These are phyloP conservation scores for Rhinella marina DNA, from an alignment of 2,797 vertebrate genomes.

Conservation along the genomic window DNA sequence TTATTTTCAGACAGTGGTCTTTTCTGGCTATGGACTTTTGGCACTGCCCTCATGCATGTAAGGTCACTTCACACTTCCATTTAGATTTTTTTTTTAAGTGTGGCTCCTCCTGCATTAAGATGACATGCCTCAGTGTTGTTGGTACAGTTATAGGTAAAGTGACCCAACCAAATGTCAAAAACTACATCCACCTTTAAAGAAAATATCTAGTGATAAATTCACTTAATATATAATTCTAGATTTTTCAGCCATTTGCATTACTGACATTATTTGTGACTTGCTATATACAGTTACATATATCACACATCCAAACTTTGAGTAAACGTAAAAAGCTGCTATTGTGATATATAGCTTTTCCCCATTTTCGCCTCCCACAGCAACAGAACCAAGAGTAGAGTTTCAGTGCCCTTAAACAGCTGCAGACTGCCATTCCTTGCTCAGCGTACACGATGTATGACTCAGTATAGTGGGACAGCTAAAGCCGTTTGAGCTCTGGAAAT, in stretches of 20 bases:
- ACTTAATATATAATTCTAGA: not conserved
- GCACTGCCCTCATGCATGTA: not conserved
- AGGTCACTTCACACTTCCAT: not conserved
- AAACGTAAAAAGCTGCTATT: conserved; percentile 3
- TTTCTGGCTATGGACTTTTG: not conserved
- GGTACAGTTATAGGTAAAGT: not conserved
- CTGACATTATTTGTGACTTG: not conserved
- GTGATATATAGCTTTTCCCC: conserved; percentile 31
- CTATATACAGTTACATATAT: not conserved
- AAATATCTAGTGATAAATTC: not conserved
- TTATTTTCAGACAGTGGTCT: not conserved
- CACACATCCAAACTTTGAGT: not conserved
- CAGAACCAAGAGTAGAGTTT: conserved; percentile 32
- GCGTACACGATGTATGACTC: conserved; percentile 46
- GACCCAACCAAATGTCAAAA: not conserved
- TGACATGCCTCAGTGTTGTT: not conserved
- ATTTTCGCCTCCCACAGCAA: conserved; percentile 10
- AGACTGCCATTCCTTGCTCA: not conserved
- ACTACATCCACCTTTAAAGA: not conserved
- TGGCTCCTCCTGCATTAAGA: not conserved
- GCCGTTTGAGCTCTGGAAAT: conserved; percentile 44
- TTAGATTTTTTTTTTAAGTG: no score
- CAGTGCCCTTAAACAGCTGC: conserved; percentile 7
- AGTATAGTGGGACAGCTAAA: conserved; percentile 48
- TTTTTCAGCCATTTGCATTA: not conserved